These are phyloP conservation scores for Horisme vitalbata DNA, from an alignment of 2,888 invertebrate genomes.

Conservation along the genomic window DNA sequence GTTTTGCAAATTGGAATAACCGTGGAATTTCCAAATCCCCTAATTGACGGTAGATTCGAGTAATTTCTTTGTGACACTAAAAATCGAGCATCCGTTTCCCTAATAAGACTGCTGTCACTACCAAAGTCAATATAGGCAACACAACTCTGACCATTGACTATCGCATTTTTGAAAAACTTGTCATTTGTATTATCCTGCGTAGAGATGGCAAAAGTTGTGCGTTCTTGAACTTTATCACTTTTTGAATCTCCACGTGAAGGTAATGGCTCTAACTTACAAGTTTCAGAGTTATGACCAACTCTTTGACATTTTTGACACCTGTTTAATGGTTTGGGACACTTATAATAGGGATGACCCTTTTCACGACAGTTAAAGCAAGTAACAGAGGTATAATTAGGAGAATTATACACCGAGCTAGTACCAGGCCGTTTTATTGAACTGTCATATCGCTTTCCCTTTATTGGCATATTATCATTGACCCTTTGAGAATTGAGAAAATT, in stretches of 20 bases:
- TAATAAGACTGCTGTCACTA: not conserved
- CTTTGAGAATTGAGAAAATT: not conserved
- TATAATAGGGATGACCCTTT: not conserved
- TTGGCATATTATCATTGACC: not conserved
- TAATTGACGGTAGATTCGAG: not conserved
- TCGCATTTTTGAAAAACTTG: not conserved
- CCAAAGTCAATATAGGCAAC: conserved; percentile 1
- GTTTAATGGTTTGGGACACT: not conserved
- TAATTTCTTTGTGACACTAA: not conserved
- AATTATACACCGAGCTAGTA: not conserved
- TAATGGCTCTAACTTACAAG: not conserved
- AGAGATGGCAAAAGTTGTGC: not conserved
- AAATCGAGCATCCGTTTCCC: too few relatives aligned
- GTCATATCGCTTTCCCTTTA: not conserved
- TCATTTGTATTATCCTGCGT: not conserved
- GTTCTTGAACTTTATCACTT: not conserved
- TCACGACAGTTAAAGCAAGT: not conserved
- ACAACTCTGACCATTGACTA: not conserved
- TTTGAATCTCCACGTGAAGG: not conserved
- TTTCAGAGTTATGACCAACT: too few relatives aligned
- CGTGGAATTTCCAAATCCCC: not conserved
- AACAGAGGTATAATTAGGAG: not conserved
- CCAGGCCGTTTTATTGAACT: not conserved
- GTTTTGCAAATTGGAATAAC: conserved; percentile 3
- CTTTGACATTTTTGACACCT: too few relatives aligned